Conservation (phyloP, 35 echinoderm and acorn worm species). For the Heliocidaris erythrogramma region DNA sequence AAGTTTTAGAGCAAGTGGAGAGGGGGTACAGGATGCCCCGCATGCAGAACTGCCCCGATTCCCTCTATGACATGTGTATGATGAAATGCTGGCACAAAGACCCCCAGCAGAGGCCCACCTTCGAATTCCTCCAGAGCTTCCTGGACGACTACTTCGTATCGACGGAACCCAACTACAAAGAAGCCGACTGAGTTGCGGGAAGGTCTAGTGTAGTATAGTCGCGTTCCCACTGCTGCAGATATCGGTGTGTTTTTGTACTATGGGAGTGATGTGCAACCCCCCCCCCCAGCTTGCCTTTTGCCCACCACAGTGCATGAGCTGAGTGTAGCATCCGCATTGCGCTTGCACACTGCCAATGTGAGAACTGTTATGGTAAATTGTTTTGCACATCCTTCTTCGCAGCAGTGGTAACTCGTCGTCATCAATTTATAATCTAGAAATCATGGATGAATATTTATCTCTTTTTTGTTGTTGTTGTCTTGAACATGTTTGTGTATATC, state of each 20-base stretch:
- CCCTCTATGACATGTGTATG: constrained; percentile 84
- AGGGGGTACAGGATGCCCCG: constrained; percentile 92
- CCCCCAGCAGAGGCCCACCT: constrained; percentile 72
- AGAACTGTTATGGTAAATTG: not conserved
- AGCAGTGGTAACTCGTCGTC: not conserved
- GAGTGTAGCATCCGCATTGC: not conserved
- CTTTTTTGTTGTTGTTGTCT: not conserved
- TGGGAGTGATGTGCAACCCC: not conserved
- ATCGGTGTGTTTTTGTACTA: not conserved
- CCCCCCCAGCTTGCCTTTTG: not conserved
- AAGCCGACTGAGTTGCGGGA: constrained; percentile 59
- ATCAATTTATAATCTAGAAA: not conserved
- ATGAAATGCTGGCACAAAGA: constrained; percentile 92
- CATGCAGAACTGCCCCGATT: constrained; percentile 78
- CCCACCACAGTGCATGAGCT: not conserved
- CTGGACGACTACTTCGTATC: constrained; percentile 96
- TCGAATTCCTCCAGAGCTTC: constrained; percentile 93
- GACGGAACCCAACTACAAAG: constrained; percentile 92
- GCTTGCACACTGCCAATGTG: not conserved
- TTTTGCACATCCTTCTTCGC: not conserved
- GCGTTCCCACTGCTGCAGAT: not conserved
- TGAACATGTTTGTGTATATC: not conserved
- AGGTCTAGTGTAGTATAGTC: not conserved
- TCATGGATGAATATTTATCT: not conserved
- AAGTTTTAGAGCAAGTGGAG: constrained; percentile 93